A percentile compares a stretch with the other conserved stretches of the same genome.
Evolutionary conservation across 1,140 invertebrate genomes (phyloP).

Genomic region (Ceratitis capitata): DNA sequence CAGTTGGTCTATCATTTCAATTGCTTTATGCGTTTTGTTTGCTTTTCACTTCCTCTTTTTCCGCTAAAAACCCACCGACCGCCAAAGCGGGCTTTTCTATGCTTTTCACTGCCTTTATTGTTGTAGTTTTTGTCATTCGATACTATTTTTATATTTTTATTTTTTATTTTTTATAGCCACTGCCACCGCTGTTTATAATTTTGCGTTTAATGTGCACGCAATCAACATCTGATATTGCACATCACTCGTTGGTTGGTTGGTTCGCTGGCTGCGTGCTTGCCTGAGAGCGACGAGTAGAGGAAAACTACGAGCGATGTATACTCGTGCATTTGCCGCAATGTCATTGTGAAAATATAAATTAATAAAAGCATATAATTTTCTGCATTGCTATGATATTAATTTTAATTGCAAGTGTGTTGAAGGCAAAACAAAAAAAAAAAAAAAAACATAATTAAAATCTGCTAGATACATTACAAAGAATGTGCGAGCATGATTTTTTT

Average conservation of each 20-base stretch:
- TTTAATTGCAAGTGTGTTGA: too few species aligned
- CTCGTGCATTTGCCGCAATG: not conserved
- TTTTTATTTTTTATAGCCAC: not conserved
- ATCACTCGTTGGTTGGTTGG: not conserved
- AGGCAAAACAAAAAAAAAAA: too few species aligned
- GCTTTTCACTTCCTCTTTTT: not conserved
- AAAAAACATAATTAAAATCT: too few species aligned
- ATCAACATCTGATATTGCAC: not conserved
- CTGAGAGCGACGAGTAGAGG: not conserved
- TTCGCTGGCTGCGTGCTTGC: too few species aligned
- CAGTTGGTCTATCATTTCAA: constrained; percentile 10
- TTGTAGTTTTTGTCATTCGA: not conserved
- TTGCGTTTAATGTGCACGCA: not conserved
- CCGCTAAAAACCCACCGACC: too few species aligned
- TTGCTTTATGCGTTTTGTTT: not conserved
- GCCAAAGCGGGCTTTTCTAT: not conserved
- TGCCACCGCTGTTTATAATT: constrained; percentile 3
- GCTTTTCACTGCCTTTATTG: not conserved
- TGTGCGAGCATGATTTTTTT: too few species aligned
- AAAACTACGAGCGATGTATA: not conserved
- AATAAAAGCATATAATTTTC: not conserved
- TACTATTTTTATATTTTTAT: too few species aligned
- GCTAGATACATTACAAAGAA: too few species aligned
- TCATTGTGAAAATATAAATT: not conserved
- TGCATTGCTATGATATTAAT: not conserved